Percentiles rank a stretch among this genome's conserved stretches.
phyloP scores from a whole-genome alignment of 53 echinoderm and acorn worm species.

The Holothuria leucospilota region DNA sequence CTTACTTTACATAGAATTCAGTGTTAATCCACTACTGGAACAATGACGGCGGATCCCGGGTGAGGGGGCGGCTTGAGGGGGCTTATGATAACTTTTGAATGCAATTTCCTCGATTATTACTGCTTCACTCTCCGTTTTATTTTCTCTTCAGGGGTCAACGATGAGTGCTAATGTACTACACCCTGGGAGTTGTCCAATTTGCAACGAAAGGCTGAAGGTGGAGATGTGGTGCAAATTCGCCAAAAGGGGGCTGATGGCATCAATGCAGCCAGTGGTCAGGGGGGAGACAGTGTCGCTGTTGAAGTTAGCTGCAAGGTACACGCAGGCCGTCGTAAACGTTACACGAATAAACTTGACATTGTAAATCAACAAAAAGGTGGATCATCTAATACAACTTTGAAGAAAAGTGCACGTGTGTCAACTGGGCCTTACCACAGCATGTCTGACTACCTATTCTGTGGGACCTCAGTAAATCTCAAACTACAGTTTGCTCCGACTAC shows the following conservation, averaged over 20 bases:
- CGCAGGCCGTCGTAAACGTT: constrained; percentile 48
- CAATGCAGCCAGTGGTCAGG: no score
- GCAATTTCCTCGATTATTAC: neutral
- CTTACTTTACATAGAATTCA: neutral
- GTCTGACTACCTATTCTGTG: constrained; percentile 55
- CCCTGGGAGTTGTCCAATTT: constrained; percentile 26
- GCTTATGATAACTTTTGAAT: neutral
- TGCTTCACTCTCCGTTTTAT: neutral
- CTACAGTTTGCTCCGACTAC: neutral
- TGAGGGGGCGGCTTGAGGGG: neutral
- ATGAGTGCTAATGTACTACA: neutral
- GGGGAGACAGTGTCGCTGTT: no score
- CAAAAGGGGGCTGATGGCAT: no score
- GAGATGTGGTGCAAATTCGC: constrained; percentile 41
- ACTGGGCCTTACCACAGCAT: constrained; percentile 40
- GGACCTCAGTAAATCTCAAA: constrained; percentile 11
- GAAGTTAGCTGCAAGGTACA: constrained; percentile 49
- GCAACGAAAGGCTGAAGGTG: constrained; percentile 5
- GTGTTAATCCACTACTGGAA: neutral
- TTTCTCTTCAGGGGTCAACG: neutral
- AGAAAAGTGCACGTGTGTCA: constrained; percentile 10
- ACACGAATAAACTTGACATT: constrained; percentile 32
- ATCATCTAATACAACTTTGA: neutral
- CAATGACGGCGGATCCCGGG: no score
- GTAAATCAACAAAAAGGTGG: constrained; percentile 18